Evolutionary conservation across 2,888 invertebrate genomes (phyloP).

Genomic region (Saturnia japonica): DNA sequence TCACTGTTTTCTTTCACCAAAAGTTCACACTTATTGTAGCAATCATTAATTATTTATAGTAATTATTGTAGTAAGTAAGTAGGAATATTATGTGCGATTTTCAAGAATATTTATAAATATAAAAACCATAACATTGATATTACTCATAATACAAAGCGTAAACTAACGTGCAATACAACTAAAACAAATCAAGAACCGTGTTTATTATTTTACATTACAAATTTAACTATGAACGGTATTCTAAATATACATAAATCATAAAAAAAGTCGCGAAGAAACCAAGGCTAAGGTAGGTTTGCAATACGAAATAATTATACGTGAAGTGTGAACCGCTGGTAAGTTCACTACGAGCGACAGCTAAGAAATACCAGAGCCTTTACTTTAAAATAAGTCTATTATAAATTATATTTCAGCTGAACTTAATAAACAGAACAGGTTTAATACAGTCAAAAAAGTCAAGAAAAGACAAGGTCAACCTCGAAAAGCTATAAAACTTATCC

Average conservation of each 20-base stretch:
- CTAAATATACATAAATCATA: not conserved
- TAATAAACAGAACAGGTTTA: too few species aligned
- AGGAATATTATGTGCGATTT: not conserved
- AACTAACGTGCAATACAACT: slow-evolving; percentile 3
- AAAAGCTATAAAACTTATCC: too few species aligned
- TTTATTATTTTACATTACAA: not conserved
- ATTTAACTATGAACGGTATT: not conserved
- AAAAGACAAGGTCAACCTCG: too few species aligned
- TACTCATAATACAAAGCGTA: not conserved
- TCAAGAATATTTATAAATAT: not conserved
- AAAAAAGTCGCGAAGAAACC: slow-evolving; percentile 15
- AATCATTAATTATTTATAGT: too few species aligned
- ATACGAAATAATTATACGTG: slow-evolving; percentile 19
- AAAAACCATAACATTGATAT: not conserved
- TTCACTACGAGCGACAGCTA: not conserved
- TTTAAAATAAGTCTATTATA: not conserved
- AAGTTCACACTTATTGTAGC: too few species aligned
- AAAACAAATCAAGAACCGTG: not conserved
- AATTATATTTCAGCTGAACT: too few species aligned
- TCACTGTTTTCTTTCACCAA: too few species aligned
- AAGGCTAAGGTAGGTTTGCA: slow-evolving; percentile 6
- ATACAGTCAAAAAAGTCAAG: too few species aligned
- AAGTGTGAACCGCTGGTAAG: not conserved
- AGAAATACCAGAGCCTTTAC: not conserved
- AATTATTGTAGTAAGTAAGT: too few species aligned